Percentiles rank a stretch among this genome's conserved stretches.
These are phyloP conservation scores for Miltochrista miniata DNA, from an alignment of 2,888 invertebrate species.

Conservation along the genomic window DNA sequence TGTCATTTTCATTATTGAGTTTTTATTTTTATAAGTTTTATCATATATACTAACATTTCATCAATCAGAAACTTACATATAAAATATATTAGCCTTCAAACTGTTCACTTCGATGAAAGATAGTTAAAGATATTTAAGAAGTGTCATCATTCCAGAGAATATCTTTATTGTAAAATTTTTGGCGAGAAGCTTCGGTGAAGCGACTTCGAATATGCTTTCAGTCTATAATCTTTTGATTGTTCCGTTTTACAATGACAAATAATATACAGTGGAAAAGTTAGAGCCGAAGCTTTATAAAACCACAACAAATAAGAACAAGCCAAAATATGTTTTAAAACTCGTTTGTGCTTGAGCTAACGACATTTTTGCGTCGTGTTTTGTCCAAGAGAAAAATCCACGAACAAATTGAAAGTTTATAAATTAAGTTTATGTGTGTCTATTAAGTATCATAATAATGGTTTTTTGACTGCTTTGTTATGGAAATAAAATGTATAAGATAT, in stretches of 20 bases:
- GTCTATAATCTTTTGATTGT: slow-evolving; percentile 5
- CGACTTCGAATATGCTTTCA: neutral
- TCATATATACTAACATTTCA: no score
- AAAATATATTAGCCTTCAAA: no score
- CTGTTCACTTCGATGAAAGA: no score
- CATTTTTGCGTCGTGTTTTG: neutral
- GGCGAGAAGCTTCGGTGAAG: neutral
- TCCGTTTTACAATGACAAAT: slow-evolving; percentile 3
- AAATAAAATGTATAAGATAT: neutral
- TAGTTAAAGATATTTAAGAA: no score
- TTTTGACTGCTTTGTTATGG: neutral
- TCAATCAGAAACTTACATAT: no score
- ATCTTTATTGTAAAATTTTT: neutral
- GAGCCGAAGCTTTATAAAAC: neutral
- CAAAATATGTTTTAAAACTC: slow-evolving; percentile 9
- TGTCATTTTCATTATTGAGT: no score
- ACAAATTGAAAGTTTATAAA: neutral
- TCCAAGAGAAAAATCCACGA: neutral
- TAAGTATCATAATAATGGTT: no score
- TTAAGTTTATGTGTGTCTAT: neutral
- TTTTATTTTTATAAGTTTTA: no score
- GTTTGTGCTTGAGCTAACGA: slow-evolving; percentile 6
- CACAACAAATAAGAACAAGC: slow-evolving; percentile 4
- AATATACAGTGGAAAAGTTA: slow-evolving; percentile 5
- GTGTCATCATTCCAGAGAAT: neutral